Percentiles rank a stretch among this genome's conserved stretches.
Evolutionary conservation across 2,113 vertebrate species (phyloP).

Genomic region (Notiomystis cincta): DNA sequence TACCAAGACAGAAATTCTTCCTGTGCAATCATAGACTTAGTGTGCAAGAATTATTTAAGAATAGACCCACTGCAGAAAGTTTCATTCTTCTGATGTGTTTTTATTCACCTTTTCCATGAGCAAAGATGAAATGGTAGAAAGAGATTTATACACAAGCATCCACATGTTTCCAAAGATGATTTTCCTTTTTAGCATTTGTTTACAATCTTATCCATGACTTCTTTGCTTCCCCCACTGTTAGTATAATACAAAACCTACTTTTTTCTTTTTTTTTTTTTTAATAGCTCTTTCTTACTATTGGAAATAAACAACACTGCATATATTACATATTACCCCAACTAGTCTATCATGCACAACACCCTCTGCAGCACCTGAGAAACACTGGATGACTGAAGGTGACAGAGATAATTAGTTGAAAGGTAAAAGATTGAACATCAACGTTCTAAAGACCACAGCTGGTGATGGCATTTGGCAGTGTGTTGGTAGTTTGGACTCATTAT

Average conservation of each 20-base stretch:
- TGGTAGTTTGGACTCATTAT: background rate
- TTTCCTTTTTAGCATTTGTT: background rate
- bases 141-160: background rate
- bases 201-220: background rate
- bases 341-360: background rate
- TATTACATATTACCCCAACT: background rate
- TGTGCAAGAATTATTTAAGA: background rate
- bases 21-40: background rate
- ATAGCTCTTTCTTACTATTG: background rate
- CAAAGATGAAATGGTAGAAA: background rate
- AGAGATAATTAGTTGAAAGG: background rate
- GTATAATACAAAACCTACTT: background rate
- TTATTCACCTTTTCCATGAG: background rate
- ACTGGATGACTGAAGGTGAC: background rate
- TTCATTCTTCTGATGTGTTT: background rate
- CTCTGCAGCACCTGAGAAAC: background rate
- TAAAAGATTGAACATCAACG: background rate
- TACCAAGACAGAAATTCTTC: background rate
- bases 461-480: background rate
- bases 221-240: background rate
- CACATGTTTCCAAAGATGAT: fast-evolving
- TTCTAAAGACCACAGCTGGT: background rate
- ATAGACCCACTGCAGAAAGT: background rate
- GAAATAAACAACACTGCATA: fast-evolving
- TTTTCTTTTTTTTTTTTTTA: background rate